Base-by-base conservation (phyloP, 2,113 vertebrate genomes). In the Ictalurus punctatus region DNA sequence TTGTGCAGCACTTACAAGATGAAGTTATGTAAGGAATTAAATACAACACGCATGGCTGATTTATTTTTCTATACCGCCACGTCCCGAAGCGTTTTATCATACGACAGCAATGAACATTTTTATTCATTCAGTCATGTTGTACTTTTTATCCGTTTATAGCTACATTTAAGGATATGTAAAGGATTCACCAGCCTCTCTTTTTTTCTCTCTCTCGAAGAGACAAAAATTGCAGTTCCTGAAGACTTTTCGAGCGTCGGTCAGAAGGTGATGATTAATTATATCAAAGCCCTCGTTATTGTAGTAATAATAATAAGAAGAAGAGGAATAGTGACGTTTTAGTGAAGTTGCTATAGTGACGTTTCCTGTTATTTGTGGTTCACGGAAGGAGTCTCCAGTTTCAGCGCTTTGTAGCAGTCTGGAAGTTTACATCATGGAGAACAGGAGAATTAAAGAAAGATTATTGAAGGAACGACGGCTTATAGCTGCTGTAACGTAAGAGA, bases 1-100 rank as follows among this genome's bases (percentile, higher is more conserved):
- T 83, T 44, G 40, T 83, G 58, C 58, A 83, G 81, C 81, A 83
- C 81, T 63, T 61, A 61, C 2, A 30, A 81, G 16, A 40, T 40
- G 21, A 30, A 85, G 48, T 16, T 54, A n/a, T n/a, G 14, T 30
- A 56, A 80, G 48, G 48, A n/a, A 54, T 59, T 58, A 34, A 58
- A 34, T 27, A 56, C 12, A 1, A 27, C 76, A 9, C 10, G 25
- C 30, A 12, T 21, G 0, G n/a, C 80, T 37, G 6, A 30, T 59
- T 59, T 56, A 58, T 81, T 81, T 34, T 10, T 58, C 27, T 23
- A 23, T 44, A 6, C n/a, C 21, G 1, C 40, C 37, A 74, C 37
- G 0, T 7, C 16, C 69, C 2, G 14, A 12, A 76, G 37, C 4
- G 48, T 54, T 79, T 52, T 76, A 17, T 74, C 27, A 48, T 25